Base-by-base conservation (phyloP, 1,140 invertebrate genomes). In the Pissodes strobi region DNA sequence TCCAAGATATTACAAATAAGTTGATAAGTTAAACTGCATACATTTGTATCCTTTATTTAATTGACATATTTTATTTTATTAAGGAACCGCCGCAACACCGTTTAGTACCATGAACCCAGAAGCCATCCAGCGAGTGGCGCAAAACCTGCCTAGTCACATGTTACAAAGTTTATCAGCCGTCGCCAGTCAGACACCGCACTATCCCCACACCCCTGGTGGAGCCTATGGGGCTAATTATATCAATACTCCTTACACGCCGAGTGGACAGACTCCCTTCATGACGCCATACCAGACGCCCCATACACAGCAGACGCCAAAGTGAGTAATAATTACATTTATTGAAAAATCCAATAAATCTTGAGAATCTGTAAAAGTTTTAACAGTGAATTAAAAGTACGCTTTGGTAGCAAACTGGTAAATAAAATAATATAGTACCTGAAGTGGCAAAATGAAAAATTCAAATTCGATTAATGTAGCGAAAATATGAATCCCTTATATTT, bases 241-340 rank as follows among this genome's bases (percentile, higher is more conserved):
- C 13, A 84, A 85, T 70, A 86, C 84, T 12, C 92, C 92, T 0
- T 94, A 94, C 71, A 94, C 92, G 12, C 93, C 93, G 0, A 93
- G 91, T 52, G 92, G 91, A 0, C 92, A 94, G 75, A 94, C 92
- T 0, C 93, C 93, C 0, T 94, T 91, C 79, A 91, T 95, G 88
- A 94, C 93, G 0, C 92, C 92, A 0, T 94, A 92, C 73, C 87
- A 87, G 51, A 88, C 89, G 0, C 90, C 90, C 0, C 87, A 85
- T 70, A 80, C 83, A 25, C 79, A 82, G 43, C 83, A 87, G 64
- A 87, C 86, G 9, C 86, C 86, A 1, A 78, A 85, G 18, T 27
- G 25, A 27, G 25, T 27, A 5, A 9, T 27, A 27, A 3, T 27
- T 27, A 27, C 9, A 27, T 27, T 27, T 27, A 5, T 27, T 27